Conservation (phyloP, 2,888 invertebrate genomes). For the Nomada ruficornis region DNA sequence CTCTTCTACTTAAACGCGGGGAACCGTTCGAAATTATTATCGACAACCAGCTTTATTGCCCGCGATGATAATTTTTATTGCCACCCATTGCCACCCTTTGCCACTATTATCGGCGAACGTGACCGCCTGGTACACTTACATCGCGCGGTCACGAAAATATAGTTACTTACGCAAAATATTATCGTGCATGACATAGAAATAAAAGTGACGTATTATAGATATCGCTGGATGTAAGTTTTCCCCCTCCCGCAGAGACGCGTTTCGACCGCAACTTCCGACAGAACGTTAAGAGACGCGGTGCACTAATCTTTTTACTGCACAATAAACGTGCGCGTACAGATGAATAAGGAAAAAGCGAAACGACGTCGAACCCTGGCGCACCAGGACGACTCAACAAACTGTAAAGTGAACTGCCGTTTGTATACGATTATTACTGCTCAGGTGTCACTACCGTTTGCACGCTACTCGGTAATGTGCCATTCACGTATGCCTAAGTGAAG, state of each 20-base stretch:
- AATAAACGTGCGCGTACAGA: conserved; percentile 57
- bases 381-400: conserved; percentile 64
- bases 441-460: conserved; percentile 76
- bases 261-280: not conserved
- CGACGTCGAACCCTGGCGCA: conserved; percentile 11
- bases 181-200: not conserved
- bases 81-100: not conserved
- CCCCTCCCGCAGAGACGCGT: not conserved
- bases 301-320: conserved; percentile 37
- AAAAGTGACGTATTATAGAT: not conserved
- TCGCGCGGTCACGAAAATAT: not conserved
- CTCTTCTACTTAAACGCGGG: not conserved
- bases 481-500: conserved; percentile 33
- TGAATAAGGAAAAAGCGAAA: conserved; percentile 47
- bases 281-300: conserved; percentile 20
- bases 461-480: conserved; percentile 47
- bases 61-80: not conserved
- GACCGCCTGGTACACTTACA: not conserved
- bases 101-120: not conserved
- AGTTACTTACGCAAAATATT: not conserved
- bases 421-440: conserved; percentile 82
- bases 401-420: conserved; percentile 78
- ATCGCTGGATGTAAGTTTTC: not conserved
- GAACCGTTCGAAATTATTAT: not conserved
- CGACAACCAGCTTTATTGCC: not conserved